Percentiles rank a stretch among this genome's conserved stretches.
Conservation (phyloP, 2,888 invertebrate genomes). For the Leucania comma region DNA sequence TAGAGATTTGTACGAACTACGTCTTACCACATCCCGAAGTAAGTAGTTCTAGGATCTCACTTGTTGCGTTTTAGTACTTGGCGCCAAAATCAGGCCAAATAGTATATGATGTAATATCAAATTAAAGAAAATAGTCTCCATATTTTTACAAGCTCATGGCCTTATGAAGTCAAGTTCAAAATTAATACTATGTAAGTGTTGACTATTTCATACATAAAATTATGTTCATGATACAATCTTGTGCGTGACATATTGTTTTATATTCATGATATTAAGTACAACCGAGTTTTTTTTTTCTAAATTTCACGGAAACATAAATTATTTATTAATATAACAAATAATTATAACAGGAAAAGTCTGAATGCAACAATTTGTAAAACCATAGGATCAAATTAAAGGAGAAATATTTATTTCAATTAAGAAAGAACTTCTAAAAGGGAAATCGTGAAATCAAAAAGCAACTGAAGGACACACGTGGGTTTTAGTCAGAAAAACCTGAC, state of each 20-base stretch:
- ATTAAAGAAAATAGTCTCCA: constrained; percentile 42
- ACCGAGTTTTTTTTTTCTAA: too few species aligned
- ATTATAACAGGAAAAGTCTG: background rate
- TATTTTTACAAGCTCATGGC: constrained; percentile 38
- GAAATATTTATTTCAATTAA: background rate
- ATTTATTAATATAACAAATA: background rate
- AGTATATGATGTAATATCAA: constrained; percentile 19
- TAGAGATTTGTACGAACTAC: too few species aligned
- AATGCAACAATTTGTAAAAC: background rate
- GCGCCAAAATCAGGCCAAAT: constrained; percentile 34
- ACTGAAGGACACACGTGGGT: too few species aligned
- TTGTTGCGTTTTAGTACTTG: constrained; percentile 44
- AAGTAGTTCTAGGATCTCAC: constrained; percentile 31
- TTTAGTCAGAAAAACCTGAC: too few species aligned
- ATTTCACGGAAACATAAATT: background rate
- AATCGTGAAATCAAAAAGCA: too few species aligned
- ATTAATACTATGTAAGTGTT: constrained; percentile 21
- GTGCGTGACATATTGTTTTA: constrained; percentile 6
- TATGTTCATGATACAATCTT: constrained; percentile 33
- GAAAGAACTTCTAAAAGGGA: too few species aligned
- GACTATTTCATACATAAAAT: constrained; percentile 44
- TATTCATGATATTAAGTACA: background rate
- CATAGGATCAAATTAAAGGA: background rate
- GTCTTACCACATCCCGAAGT: background rate
- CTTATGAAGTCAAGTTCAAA: constrained; percentile 34